These are phyloP conservation scores for Crotalus tigris DNA, from an alignment of 2,113 vertebrate species.

Conservation along the genomic window DNA sequence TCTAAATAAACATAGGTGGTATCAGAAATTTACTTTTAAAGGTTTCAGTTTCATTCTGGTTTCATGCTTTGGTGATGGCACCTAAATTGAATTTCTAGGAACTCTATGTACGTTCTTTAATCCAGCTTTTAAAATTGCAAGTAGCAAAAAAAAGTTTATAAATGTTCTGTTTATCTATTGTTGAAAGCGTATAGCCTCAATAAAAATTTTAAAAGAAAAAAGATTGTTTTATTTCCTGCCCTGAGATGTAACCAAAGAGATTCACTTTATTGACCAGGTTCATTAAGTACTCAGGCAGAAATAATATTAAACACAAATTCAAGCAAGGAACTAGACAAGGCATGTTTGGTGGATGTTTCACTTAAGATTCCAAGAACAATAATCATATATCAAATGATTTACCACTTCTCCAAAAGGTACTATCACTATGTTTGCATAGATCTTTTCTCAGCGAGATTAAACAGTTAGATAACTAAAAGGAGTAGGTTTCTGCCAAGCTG, in stretches of 20 bases:
- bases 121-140: neutral
- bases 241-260: neutral
- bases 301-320: constrained; percentile 15
- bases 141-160: neutral
- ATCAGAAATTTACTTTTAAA: neutral
- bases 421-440: constrained; percentile 8
- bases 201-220: constrained; percentile 4
- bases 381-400: constrained; percentile 2
- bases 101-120: neutral
- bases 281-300: constrained; percentile 8
- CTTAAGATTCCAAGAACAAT: neutral
- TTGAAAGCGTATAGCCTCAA: constrained; percentile 7
- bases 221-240: constrained; percentile 5
- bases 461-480: constrained; percentile 6
- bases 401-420: constrained; percentile 16
- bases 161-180: constrained; percentile 22
- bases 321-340: neutral
- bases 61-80: neutral
- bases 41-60: neutral
- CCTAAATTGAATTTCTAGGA: neutral
- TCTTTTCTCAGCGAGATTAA: neutral
- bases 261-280: neutral
- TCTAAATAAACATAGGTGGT: neutral
- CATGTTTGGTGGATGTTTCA: neutral
- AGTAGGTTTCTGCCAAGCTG: neutral